phyloP scores from a whole-genome alignment of 2,888 invertebrate genomes.

The Callyntrura guangdongensis region DNA sequence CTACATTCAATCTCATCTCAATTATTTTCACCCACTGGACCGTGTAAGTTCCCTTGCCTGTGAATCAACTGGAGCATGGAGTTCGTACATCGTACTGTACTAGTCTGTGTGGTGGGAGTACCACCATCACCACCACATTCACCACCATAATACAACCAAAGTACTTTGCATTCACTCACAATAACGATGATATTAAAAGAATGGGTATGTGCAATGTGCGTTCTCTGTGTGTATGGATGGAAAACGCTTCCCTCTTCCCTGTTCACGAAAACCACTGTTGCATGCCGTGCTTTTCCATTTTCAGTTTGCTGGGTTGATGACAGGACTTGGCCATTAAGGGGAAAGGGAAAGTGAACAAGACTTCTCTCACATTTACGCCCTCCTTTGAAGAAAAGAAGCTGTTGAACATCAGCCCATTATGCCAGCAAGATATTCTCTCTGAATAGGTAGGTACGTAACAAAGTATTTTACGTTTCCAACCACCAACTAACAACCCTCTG shows the following conservation, averaged over 20 bases:
- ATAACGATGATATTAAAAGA: constrained; percentile 1
- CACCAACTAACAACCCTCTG: constrained; percentile 20
- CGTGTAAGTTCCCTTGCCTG: constrained; percentile 66
- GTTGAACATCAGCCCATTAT: constrained; percentile 43
- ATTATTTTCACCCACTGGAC: constrained; percentile 72
- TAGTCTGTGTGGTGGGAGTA: neutral
- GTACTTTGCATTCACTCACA: constrained; percentile 25
- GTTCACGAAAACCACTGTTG: constrained; percentile 59
- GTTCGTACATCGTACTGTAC: neutral
- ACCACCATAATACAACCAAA: constrained; percentile 38
- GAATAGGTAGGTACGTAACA: neutral
- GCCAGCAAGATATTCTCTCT: neutral
- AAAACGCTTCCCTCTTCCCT: constrained; percentile 30
- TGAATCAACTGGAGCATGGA: constrained; percentile 66
- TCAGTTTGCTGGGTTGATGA: constrained; percentile 62
- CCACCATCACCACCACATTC: constrained; percentile 55
- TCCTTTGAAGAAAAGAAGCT: constrained; percentile 16
- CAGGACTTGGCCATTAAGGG: constrained; percentile 64
- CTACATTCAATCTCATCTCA: constrained; percentile 66
- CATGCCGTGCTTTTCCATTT: constrained; percentile 55
- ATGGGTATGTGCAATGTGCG: neutral
- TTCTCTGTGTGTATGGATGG: neutral
- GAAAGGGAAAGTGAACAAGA: constrained; percentile 43
- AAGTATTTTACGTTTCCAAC: neutral
- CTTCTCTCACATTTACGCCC: constrained; percentile 56